phyloP scores from a whole-genome alignment of 2,888 invertebrate species.

The Phasia obesa region DNA sequence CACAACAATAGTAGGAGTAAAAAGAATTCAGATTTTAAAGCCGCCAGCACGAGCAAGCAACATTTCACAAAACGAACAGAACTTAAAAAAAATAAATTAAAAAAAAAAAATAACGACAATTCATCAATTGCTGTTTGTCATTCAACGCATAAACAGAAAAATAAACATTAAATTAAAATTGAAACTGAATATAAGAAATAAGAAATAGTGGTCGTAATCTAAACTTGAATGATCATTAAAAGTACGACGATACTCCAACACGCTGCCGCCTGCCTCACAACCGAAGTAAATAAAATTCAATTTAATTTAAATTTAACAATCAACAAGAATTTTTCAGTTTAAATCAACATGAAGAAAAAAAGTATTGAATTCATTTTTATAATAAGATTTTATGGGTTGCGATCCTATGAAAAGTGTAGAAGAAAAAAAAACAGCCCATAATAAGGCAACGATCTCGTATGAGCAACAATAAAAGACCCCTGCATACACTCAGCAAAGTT shows the following conservation, averaged over 20 bases:
- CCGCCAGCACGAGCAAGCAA: slow-evolving; percentile 42
- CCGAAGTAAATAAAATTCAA: slow-evolving; percentile 60
- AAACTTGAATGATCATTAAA: slow-evolving; percentile 33
- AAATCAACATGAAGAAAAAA: slow-evolving; percentile 31
- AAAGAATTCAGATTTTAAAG: slow-evolving; percentile 10
- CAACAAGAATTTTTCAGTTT: slow-evolving; percentile 45
- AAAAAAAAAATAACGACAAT: slow-evolving; percentile 25
- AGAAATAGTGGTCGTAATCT: slow-evolving; percentile 15
- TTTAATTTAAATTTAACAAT: slow-evolving; percentile 64
- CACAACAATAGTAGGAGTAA: slow-evolving; percentile 16
- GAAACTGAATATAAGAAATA: slow-evolving; percentile 43
- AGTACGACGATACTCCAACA: slow-evolving; percentile 43
- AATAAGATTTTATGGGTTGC: slow-evolving; percentile 26
- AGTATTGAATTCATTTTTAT: slow-evolving; percentile 17
- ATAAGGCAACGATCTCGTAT: slow-evolving; percentile 23
- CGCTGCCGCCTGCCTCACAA: slow-evolving; percentile 6
- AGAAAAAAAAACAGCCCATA: slow-evolving; percentile 18
- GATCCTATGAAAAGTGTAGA: slow-evolving; percentile 6
- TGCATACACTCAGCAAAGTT: background rate
- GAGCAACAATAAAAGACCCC: slow-evolving; percentile 24
- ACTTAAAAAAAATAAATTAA: background rate
- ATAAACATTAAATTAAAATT: slow-evolving; percentile 48
- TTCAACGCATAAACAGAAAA: slow-evolving; percentile 59
- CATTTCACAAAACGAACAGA: slow-evolving; percentile 1
- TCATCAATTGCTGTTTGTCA: slow-evolving; percentile 62